Evolutionary conservation across 23 tunicate species (phyloP), one percentile per base, ranked within the genome.

Genomic region (Botrylloides violaceus): DNA sequence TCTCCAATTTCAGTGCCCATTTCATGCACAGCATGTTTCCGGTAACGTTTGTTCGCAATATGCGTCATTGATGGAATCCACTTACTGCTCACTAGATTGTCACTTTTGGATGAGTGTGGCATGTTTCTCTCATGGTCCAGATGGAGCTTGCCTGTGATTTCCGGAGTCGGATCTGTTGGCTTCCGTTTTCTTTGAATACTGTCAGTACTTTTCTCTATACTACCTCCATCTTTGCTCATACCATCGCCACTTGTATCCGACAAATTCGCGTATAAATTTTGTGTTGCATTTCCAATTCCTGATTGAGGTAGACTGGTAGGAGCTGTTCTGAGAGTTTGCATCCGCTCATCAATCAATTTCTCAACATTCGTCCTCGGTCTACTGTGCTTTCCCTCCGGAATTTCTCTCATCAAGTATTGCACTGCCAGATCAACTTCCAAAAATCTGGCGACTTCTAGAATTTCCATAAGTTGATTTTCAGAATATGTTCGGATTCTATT

Each of bases 371-470:
- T 43, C 53, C 15, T 43, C 9, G 12, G 9, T 43, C 53, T 43
- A 15, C 9, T 15, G 53, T 9, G 32, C 33, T 63, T 63, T 19
- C 70, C 7, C 29, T 63, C 70, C 33, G 70, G 70, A 19, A 63
- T 63, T 28, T 63, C 70, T 3, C 70, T 31, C 70, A 63, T 63
- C 35, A 63, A 34, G 9, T 63, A 63, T 63, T 63, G 70, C 33
- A 63, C 70, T 33, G 35, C 70, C 70, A 63, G 33, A 9, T 63
- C 70, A 3, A 63, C 70, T 63, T 63, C 70, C 70, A 63, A 28
- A 63, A 63, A 63, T 29, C 70, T 29, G 3, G 70, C 70, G 35
- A 63, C 70, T 7, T 63, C 70, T 3, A 63, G 34, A 3, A 63
- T 63, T 31, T 63, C 70, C 35, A 33, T 29, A 63, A 63, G 70